Evolutionary conservation across 1,140 invertebrate genomes (phyloP).

Genomic region (Drosophila simulans): DNA sequence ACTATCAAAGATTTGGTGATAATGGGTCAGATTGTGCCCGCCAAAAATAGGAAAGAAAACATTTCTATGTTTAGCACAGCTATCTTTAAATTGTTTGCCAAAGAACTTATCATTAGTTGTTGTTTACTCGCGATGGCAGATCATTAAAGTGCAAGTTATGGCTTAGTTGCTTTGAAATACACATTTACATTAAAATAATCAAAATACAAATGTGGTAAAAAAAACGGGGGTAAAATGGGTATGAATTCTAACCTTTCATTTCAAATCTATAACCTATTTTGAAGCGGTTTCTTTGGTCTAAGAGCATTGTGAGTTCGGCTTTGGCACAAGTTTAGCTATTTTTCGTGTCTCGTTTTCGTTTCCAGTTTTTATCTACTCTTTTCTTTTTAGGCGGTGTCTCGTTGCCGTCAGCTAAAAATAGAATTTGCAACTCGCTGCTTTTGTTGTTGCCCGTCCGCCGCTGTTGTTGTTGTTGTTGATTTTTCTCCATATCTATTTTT

Average conservation of each 20-base stretch:
- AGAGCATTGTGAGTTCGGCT: conserved; percentile 22
- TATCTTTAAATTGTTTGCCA: conserved; percentile 6
- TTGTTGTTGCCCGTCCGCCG: conserved; percentile 21
- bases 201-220: no score
- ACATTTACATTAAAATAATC: no score
- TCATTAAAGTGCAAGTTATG: not conserved
- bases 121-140: not conserved
- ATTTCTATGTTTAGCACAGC: conserved; percentile 2
- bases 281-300: no score
- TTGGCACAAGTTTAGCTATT: not conserved
- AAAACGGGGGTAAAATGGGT: no score
- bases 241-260: no score
- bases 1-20: not conserved
- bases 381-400: conserved; percentile 20
- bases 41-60: not conserved
- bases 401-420: conserved; percentile 46
- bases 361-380: conserved; percentile 46
- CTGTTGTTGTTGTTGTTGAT: conserved; percentile 40
- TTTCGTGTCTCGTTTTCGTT: conserved; percentile 34
- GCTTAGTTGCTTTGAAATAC: not conserved
- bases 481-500: conserved; percentile 60
- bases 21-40: not conserved
- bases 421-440: conserved; percentile 44
- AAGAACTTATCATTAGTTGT: conserved; percentile 4
- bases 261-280: no score